Percentiles rank a stretch among this genome's conserved stretches.
Conservation (phyloP, 2,113 vertebrate species). For the Zosterops lateralis region DNA sequence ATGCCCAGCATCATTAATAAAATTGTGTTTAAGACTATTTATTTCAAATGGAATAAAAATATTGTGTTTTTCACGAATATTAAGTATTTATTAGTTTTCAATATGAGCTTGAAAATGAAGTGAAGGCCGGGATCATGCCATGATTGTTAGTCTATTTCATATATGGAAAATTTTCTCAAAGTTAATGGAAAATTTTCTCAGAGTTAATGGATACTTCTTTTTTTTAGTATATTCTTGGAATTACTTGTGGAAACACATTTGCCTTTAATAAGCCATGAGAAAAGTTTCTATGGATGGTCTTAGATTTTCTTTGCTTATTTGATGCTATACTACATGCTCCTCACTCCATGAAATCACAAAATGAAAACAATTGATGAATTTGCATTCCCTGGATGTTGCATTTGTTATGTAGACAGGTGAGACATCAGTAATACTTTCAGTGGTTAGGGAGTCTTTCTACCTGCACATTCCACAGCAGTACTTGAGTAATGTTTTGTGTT, state of each 20-base stretch:
- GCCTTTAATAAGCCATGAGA: neutral
- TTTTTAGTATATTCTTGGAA: neutral
- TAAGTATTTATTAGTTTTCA: neutral
- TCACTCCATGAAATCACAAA: slow-evolving; percentile 4
- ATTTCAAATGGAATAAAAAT: neutral
- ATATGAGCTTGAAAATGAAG: neutral
- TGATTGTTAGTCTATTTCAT: neutral
- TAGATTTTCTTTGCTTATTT: neutral
- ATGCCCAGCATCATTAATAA: neutral
- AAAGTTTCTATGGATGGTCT: neutral
- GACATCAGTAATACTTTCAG: slow-evolving; percentile 12
- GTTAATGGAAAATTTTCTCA: neutral
- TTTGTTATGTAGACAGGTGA: slow-evolving; percentile 9
- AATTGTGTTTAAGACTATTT: neutral
- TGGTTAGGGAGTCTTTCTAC: slow-evolving; percentile 16
- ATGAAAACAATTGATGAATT: neutral
- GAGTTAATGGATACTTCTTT: neutral
- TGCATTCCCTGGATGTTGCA: neutral
- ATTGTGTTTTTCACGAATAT: rapidly evolving
- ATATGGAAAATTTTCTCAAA: neutral
- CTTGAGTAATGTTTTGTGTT: slow-evolving; percentile 15
- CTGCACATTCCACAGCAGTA: neutral
- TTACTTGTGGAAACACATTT: neutral
- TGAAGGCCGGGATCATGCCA: neutral
- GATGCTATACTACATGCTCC: neutral